These are phyloP conservation scores for Ophonus ardosiacus DNA, from an alignment of 2,888 invertebrate genomes.

Conservation along the genomic window DNA sequence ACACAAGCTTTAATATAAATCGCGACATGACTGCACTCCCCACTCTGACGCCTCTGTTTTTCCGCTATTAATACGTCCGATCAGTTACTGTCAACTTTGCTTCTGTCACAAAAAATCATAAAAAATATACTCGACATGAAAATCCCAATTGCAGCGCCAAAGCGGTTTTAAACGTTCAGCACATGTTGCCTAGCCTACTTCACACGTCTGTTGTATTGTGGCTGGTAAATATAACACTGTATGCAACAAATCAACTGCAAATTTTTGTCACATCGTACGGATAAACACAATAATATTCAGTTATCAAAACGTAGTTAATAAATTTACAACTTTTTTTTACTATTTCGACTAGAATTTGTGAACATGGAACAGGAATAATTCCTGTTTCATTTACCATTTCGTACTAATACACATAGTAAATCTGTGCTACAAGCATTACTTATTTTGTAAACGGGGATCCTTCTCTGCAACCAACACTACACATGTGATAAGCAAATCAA, in stretches of 20 bases:
- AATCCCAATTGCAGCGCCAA: neutral
- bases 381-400: neutral
- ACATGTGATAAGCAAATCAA: no score
- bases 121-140: constrained; percentile 20
- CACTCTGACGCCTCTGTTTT: constrained; percentile 36
- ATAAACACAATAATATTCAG: neutral
- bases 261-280: neutral
- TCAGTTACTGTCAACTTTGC: constrained; percentile 39
- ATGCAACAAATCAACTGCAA: neutral
- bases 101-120: constrained; percentile 34
- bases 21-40: constrained; percentile 35
- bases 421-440: no score
- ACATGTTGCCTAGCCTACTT: constrained; percentile 2
- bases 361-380: neutral
- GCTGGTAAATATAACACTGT: neutral
- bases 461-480: no score
- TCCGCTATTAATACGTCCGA: constrained; percentile 51
- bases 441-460: no score
- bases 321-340: neutral
- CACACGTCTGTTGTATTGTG: neutral
- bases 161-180: neutral
- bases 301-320: neutral
- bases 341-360: neutral
- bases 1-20: constrained; percentile 59
- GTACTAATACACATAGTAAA: no score